These are phyloP conservation scores for Chiloscyllium plagiosum DNA, from an alignment of 2,113 vertebrate species.

Conservation along the genomic window DNA sequence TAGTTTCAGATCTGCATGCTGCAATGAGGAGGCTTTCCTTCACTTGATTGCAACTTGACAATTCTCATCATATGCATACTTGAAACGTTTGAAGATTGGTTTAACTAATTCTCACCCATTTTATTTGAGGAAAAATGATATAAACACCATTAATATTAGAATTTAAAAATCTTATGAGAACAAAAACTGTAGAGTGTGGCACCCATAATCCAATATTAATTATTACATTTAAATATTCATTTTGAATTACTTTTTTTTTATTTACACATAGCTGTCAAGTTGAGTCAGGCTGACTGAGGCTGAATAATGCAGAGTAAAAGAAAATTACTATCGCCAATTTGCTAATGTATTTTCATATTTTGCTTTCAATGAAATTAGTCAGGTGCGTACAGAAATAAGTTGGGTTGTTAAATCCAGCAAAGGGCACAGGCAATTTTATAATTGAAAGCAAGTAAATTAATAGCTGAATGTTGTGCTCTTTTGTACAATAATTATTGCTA, in stretches of 20 bases:
- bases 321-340: background rate
- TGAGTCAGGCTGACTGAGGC: background rate
- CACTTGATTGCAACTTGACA: background rate
- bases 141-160: background rate
- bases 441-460: background rate
- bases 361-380: background rate
- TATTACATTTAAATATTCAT: background rate
- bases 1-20: background rate
- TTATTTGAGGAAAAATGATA: background rate
- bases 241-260: constrained; percentile 11
- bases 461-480: background rate
- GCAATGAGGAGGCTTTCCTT: background rate
- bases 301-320: background rate
- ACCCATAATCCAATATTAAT: background rate
- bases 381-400: background rate
- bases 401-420: constrained; percentile 13
- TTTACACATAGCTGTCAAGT: background rate
- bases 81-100: constrained; percentile 1
- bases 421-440: background rate
- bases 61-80: background rate
- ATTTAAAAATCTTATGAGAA: background rate
- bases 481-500: background rate
- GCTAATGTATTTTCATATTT: constrained; percentile 11
- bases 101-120: background rate
- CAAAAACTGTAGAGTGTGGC: background rate